Base-by-base conservation (phyloP, 2,797 vertebrate species). In the Selene dorsalis region DNA sequence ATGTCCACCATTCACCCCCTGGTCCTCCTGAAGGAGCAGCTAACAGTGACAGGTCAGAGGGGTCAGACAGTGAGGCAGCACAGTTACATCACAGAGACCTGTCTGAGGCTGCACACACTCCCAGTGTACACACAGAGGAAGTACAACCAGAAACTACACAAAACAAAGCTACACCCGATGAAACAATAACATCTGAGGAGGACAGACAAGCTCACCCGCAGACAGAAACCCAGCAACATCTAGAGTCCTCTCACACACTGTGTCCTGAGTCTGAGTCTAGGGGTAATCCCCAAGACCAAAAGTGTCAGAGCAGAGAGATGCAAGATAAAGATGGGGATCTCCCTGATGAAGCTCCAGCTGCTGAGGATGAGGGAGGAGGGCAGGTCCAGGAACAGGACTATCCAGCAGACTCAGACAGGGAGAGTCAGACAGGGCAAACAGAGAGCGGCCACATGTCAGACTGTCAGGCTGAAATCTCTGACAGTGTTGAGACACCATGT, bases 201-300 rank as follows among this genome's bases (percentile, higher is more conserved):
- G 69, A 60, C 26, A 16, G 32, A 55, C 48, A 11, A 6, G 22
- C 45, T 47, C 12, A n/a, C 22, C 16, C 4, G 16, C 64, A 57
- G 53, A 47, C 20, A 30, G 50, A 61, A n/a, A 66, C 11, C 39
- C 53, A 32, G 4, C 73, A 80, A 52, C 10, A 50, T 35, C 47
- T 47, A 57, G 28, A 43, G 47, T n/a, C 10, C 3, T 62, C 41
- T 20, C 26, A 48, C 16, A 6, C 14, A 4, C 30, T n/a, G 13
- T 20, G 45, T 32, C 10, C 11, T 1, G 13, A 39, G 14, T 20
- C 55, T n/a, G 32, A 52, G n/a, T 66, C 20, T 52, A 18, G 55
- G 24, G 26, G 17, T 12, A 3, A 13, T 7, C 45, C 12, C 22
- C 20, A 22, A 28, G 35, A 64, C 18, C 50, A 32, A 32, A 6